Evolutionary conservation across 2,888 invertebrate species (phyloP).

Genomic region (Agrotis segetum): DNA sequence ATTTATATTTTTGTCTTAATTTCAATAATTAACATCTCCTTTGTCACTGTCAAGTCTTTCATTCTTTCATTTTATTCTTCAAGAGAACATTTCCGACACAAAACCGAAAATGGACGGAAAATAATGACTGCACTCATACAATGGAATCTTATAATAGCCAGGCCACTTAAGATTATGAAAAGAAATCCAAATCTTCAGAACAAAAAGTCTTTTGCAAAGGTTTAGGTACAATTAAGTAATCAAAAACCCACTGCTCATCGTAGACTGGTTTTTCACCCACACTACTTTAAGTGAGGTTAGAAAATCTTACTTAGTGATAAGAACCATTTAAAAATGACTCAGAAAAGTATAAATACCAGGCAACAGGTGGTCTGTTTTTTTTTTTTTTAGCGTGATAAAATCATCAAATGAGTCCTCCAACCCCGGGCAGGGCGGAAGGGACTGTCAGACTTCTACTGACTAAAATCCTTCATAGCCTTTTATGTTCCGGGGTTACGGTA

Average conservation of each 20-base stretch:
- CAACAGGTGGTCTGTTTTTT: too few species aligned
- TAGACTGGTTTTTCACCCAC: too few species aligned
- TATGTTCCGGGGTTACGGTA: too few species aligned
- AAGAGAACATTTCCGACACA: not conserved
- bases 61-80: not conserved
- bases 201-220: not conserved
- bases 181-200: not conserved
- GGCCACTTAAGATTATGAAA: not conserved
- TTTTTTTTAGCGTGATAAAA: too few species aligned
- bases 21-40: not conserved
- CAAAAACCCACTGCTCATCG: not conserved
- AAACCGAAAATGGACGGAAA: not conserved
- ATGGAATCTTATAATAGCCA: constrained; percentile 6
- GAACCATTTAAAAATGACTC: not conserved
- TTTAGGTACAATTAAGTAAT: constrained; percentile 8
- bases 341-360: too few species aligned
- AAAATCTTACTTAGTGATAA: too few species aligned
- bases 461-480: too few species aligned
- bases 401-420: too few species aligned
- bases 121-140: not conserved
- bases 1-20: too few species aligned
- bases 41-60: not conserved
- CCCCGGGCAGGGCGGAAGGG: too few species aligned
- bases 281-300: not conserved
- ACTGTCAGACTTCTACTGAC: too few species aligned